A percentile compares a stretch with the other conserved stretches of the same genome.
phyloP scores from a whole-genome alignment of 2,113 vertebrate genomes.

The Tautogolabrus adspersus region DNA sequence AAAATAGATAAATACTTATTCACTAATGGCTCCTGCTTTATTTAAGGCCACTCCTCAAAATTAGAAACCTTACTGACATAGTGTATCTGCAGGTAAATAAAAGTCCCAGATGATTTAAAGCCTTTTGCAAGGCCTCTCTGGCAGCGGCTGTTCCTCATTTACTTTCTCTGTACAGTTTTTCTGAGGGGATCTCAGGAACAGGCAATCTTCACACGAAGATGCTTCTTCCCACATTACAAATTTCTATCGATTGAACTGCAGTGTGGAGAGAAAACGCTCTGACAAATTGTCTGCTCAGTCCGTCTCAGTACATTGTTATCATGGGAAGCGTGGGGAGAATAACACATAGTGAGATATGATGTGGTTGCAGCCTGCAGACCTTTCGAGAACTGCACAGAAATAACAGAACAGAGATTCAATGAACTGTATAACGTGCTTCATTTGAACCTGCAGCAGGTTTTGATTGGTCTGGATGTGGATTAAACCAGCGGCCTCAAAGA shows the following conservation, averaged over 20 bases:
- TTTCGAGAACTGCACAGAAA: not conserved
- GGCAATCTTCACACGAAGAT: not conserved
- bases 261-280: not conserved
- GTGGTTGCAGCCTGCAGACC: not conserved
- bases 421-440: too few species aligned
- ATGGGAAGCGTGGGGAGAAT: not conserved
- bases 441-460: not conserved
- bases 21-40: not conserved
- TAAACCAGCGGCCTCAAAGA: not conserved
- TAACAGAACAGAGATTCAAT: not conserved
- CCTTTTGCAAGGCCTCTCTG: not conserved
- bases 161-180: not conserved
- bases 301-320: not conserved
- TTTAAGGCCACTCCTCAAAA: not conserved
- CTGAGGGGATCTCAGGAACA: not conserved
- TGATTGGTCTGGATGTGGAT: not conserved
- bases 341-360: not conserved
- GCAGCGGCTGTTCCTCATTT: not conserved
- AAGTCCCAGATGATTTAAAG: constrained; percentile 17
- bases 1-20: not conserved
- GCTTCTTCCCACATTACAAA: not conserved
- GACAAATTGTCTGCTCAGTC: not conserved
- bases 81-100: constrained; percentile 9
- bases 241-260: not conserved
- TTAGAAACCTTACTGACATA: not conserved